phyloP scores from a whole-genome alignment of 2,888 invertebrate genomes.

The Germaria angustata region DNA sequence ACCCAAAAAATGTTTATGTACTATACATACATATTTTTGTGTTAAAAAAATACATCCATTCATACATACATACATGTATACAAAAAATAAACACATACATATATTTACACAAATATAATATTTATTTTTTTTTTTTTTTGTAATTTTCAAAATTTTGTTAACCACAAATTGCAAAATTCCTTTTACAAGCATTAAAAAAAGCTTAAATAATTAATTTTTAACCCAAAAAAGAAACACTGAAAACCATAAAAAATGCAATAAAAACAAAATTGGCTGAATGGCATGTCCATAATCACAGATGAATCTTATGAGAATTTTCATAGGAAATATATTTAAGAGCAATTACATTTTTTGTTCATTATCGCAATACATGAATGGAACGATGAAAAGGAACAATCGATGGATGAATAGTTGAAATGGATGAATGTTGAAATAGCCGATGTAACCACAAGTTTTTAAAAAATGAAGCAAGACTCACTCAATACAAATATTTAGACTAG shows the following conservation, averaged over 20 bases:
- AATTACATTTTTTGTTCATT: slow-evolving; percentile 15
- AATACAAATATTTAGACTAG: neutral
- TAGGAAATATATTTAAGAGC: neutral
- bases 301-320: neutral
- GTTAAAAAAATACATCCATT: no score
- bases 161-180: neutral
- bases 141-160: neutral
- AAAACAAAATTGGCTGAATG: neutral
- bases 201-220: neutral
- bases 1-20: no score
- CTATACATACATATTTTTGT: no score
- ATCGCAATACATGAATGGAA: slow-evolving; percentile 5
- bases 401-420: neutral
- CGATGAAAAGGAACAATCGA: neutral
- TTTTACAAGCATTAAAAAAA: neutral
- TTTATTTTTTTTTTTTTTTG: neutral
- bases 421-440: neutral
- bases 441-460: neutral
- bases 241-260: neutral
- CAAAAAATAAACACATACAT: no score
- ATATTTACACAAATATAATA: no score
- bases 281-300: neutral
- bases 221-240: neutral
- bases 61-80: no score
- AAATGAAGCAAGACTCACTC: neutral